Conservation (phyloP, 2,113 vertebrate species). For the Paramormyrops kingsleyae region DNA sequence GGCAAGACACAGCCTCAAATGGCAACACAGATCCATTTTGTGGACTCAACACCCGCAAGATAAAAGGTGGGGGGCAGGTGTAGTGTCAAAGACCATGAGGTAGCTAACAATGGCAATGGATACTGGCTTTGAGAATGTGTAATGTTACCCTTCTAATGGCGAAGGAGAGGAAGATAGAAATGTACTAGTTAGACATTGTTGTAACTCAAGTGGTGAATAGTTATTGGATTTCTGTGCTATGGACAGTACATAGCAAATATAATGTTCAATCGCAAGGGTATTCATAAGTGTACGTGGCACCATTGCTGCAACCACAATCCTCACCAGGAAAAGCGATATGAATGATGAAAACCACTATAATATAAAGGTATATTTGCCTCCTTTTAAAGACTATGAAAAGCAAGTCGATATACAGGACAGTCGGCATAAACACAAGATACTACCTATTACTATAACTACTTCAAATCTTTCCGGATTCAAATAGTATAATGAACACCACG, state of each 20-base stretch:
- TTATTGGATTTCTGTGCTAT: no score
- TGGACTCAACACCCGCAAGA: neutral
- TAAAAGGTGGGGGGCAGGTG: neutral
- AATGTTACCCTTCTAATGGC: neutral
- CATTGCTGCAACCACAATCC: neutral
- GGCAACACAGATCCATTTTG: neutral
- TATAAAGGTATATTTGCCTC: neutral
- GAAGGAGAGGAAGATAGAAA: neutral
- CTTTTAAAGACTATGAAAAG: neutral
- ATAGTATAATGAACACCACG: neutral
- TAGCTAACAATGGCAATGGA: neutral
- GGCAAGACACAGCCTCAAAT: neutral
- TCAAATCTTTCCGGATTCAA: neutral
- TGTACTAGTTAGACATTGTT: neutral
- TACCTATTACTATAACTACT: neutral
- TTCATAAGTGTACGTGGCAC: neutral
- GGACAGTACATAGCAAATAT: no score
- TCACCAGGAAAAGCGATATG: neutral
- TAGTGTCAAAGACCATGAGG: neutral
- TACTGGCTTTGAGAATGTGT: neutral
- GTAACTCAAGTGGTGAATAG: no score
- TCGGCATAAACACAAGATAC: neutral
- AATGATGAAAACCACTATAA: neutral
- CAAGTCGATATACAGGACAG: neutral
- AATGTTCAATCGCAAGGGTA: no score